Conservation (phyloP, 1,140 invertebrate genomes). For the Musca vetustissima region DNA sequence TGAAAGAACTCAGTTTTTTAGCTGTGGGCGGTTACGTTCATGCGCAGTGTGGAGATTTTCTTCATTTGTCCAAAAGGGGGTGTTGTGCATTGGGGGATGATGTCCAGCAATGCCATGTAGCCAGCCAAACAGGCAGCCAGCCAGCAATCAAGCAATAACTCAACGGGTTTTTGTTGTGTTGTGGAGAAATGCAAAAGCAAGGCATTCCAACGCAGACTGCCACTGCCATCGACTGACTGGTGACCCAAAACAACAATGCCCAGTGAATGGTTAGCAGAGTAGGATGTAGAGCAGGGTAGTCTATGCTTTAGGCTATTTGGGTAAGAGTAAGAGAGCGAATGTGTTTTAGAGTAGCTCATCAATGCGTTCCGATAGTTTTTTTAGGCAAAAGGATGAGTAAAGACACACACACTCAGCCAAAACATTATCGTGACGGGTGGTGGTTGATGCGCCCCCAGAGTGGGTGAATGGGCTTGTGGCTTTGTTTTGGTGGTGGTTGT, state of each 20-base stretch:
- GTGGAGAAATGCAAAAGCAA: conserved; percentile 7
- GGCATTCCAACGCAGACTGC: conserved; percentile 21
- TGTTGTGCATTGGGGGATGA: neutral
- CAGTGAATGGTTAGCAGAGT: too few species aligned
- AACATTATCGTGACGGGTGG: neutral
- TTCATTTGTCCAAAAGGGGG: neutral
- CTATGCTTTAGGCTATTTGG: neutral
- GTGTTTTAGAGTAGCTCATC: neutral
- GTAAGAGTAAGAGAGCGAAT: neutral
- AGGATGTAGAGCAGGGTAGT: too few species aligned
- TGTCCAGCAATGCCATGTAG: conserved; percentile 1
- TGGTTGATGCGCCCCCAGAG: neutral
- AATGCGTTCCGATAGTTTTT: conserved; percentile 20
- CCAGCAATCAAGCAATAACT: too few species aligned
- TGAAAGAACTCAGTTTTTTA: too few species aligned
- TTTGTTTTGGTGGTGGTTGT: neutral
- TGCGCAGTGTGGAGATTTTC: neutral
- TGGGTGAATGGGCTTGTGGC: too few species aligned
- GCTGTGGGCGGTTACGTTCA: conserved; percentile 4
- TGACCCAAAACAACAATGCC: too few species aligned
- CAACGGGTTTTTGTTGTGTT: neutral
- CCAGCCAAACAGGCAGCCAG: neutral
- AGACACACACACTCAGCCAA: too few species aligned
- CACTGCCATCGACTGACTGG: too few species aligned
- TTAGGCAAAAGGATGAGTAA: neutral